Conservation (phyloP, 2,797 vertebrate genomes). For the Clarias pachynema region DNA sequence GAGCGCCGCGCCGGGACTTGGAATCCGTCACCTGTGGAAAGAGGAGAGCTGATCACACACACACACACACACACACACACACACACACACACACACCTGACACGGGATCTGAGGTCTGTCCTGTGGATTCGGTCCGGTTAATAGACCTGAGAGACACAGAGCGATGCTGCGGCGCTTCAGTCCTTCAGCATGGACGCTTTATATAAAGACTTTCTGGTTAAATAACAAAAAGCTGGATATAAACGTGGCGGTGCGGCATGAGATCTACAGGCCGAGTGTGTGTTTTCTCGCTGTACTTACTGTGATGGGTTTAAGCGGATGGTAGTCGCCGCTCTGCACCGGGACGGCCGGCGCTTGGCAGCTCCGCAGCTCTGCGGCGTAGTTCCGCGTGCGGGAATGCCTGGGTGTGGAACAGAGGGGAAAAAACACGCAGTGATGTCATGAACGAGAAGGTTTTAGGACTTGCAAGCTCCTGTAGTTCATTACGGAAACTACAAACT, state of each 20-base stretch:
- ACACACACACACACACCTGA: too few species aligned
- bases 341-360: constrained; percentile 68
- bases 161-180: too few species aligned
- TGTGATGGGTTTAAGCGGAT: constrained; percentile 92
- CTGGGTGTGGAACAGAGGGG: constrained; percentile 63
- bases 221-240: not conserved
- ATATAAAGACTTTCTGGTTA: too few species aligned
- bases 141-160: too few species aligned
- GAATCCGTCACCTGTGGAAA: constrained; percentile 84
- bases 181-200: too few species aligned
- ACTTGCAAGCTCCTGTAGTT: not conserved
- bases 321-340: constrained; percentile 89
- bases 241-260: not conserved
- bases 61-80: too few species aligned
- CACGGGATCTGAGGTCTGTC: too few species aligned
- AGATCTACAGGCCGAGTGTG: not conserved
- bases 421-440: constrained; percentile 1
- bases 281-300: constrained; percentile 66
- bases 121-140: too few species aligned
- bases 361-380: constrained; percentile 82
- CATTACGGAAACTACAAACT: not conserved
- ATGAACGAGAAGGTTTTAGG: not conserved
- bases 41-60: not conserved
- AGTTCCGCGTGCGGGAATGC: constrained; percentile 84
- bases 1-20: constrained; percentile 83